phyloP scores from a whole-genome alignment of 2,797 vertebrate genomes.

The Okamejei kenojei region DNA sequence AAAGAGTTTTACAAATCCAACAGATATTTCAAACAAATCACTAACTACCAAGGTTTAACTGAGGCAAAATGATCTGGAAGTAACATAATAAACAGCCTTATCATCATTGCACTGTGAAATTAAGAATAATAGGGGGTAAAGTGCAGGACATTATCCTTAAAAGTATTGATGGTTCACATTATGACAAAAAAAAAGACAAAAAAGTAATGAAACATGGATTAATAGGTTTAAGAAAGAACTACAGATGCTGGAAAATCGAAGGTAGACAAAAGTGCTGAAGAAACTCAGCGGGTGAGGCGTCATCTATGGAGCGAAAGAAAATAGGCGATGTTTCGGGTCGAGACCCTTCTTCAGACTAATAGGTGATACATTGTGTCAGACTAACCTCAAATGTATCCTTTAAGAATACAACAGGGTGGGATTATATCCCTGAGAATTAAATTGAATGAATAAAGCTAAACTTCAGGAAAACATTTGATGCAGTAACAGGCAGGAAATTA shows the following conservation, averaged over 20 bases:
- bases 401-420: neutral
- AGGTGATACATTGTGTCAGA: too few relatives aligned
- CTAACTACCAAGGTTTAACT: neutral
- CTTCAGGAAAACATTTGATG: neutral
- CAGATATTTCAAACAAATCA: neutral
- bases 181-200: neutral
- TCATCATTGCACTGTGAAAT: neutral
- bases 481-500: neutral
- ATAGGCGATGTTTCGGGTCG: too few relatives aligned
- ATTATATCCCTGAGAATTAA: neutral
- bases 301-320: too few relatives aligned
- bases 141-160: neutral
- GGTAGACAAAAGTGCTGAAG: too few relatives aligned
- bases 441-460: neutral
- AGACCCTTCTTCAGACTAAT: too few relatives aligned
- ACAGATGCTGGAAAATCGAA: too few relatives aligned
- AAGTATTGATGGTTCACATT: neutral
- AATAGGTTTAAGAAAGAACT: neutral
- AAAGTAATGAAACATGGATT: neutral
- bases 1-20: neutral
- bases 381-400: neutral
- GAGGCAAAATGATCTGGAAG: neutral
- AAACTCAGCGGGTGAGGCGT: too few relatives aligned
- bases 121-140: neutral
- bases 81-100: neutral